These are phyloP conservation scores for Rapana venosa DNA, from an alignment of 2,888 invertebrate species.

Conservation along the genomic window DNA sequence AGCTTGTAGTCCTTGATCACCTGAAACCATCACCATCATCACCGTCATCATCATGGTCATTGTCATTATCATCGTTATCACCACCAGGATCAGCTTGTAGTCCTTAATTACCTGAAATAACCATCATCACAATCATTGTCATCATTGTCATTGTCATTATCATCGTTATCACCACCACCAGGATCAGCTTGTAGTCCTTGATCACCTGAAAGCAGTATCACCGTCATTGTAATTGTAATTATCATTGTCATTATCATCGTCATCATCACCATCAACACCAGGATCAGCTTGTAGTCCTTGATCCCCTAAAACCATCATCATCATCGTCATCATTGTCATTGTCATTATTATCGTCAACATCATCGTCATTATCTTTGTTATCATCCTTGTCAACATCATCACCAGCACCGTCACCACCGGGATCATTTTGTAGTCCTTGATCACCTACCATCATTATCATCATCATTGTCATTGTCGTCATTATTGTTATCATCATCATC, in stretches of 20 bases:
- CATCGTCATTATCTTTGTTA: neutral
- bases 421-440: neutral
- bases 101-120: slow-evolving; percentile 96
- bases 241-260: neutral
- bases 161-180: slow-evolving; percentile 90
- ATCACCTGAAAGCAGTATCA: slow-evolving; percentile 85
- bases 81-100: slow-evolving; percentile 97
- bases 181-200: slow-evolving; percentile 97
- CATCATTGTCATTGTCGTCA: neutral
- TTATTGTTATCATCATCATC: neutral
- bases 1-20: slow-evolving; percentile 98
- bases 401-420: neutral
- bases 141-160: slow-evolving; percentile 26
- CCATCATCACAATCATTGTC: slow-evolving; percentile 27
- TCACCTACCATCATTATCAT: neutral
- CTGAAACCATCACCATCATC: slow-evolving; percentile 78
- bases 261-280: slow-evolving; percentile 9
- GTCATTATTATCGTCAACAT: slow-evolving; percentile 31
- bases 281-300: no score
- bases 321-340: slow-evolving; percentile 4
- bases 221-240: slow-evolving; percentile 21
- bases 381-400: neutral
- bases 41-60: slow-evolving; percentile 23
- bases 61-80: slow-evolving; percentile 81
- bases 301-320: no score